Base-by-base conservation (phyloP, 1,140 invertebrate genomes). In the Gonioctena quinquepunctata region DNA sequence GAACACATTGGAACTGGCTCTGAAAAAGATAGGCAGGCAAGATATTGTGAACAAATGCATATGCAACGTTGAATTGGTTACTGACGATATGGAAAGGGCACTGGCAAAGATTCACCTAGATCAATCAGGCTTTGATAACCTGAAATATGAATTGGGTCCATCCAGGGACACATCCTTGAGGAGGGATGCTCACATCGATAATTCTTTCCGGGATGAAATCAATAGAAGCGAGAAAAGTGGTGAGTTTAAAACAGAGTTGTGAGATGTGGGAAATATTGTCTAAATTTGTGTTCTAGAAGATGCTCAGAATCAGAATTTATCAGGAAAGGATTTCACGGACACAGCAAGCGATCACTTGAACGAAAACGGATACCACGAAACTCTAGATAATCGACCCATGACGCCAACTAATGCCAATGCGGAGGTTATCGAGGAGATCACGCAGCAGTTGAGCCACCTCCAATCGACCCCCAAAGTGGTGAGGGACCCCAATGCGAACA, bases 31-130 rank as follows among this genome's bases (percentile, higher is more conserved):
- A 50, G 88, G 88, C 19, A 84, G 93, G 27, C 89, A 92, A 70
- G 93, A 95, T 82, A 92, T 95, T 59, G 90, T 94, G 2, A 89
- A 90, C 65, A 90, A 91, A 77, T 95, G 93, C 81, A 93, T 95
- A 78, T 91, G 90, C 76, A 93, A 94, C 78, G 87, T 94, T 2
- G 91, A 93, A 79, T 81, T 90, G 25, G 90, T 94, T 0, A 93
- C 92, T 1, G 91, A 95, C 83, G 90, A 93, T 76, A 88, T 92
- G 57, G 94, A 95, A 79, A 89, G 89, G 82, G 91, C 90, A 23
- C 87, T 93, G 18, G 92, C 93, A 3, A 91, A 91, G 82, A 88
- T 90, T 33, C 88, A 90, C 75, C 85, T 93, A 60, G 91, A 93
- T 83, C 91, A 93, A 77, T 90, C 91, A 78, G 91, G 90, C 71